Base-by-base conservation (phyloP, 2,797 vertebrate genomes). In the Xenopus petersii region DNA sequence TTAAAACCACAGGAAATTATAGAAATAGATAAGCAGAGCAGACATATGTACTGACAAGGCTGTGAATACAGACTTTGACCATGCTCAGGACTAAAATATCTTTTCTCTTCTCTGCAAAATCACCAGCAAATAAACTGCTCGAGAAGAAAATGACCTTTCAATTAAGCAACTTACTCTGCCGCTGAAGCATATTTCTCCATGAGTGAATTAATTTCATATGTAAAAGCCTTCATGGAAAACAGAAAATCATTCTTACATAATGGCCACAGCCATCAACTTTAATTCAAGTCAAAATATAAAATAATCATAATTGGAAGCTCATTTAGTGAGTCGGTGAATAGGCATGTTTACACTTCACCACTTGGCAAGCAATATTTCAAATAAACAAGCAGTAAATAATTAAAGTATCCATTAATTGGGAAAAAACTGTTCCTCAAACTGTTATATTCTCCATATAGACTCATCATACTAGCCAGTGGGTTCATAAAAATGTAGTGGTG, bases 151-250 rank as follows among this genome's bases (percentile, higher is more conserved):
- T 42, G 48, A 71, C 49, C 70, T 72, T 70, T 77, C 70, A 63
- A 47, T 77, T 77, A 63, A 63, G 70, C 64, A 77, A 66, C 36
- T 67, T 63, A 12, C 64, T 54, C 70, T 63, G 36, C 49, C 61
- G 64, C 64, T 73, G 70, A 77, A 49, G 36, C 64, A 77, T 73
- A 62, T 73, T 68, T 77, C 48, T 64, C 59, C 48, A 63, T 16
- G 64, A 73, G 33, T 77, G 75, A 77, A 73, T 73, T 77, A 56
- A 73, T 73, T 67, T 73, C 48, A 68, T 59, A 71, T 73, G 70
- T 56, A 54, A 61, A 54, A 67, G 30, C 26, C 69, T 71, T 64
- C 54, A 66, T 61, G 74, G 62, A 71, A 60, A 64, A 60, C 56
- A 17, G 63, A 62, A 77, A 62, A 71, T 77, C 56, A 71, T 71